Percentiles rank a stretch among this genome's conserved stretches.
phyloP scores from a whole-genome alignment of 1,140 invertebrate species.

The Palaemon carinicauda region DNA sequence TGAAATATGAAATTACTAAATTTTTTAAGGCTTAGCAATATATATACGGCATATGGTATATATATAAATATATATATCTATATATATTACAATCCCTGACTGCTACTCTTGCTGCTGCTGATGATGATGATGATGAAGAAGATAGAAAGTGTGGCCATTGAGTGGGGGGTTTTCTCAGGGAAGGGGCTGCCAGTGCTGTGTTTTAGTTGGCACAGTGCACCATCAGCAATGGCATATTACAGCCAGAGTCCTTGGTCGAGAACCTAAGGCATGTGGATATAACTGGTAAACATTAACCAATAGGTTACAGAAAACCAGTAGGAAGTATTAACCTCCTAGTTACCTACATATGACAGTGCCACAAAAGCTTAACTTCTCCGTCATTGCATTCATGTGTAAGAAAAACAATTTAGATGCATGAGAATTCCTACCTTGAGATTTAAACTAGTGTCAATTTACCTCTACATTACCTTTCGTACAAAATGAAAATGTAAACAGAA shows the following conservation, averaged over 20 bases:
- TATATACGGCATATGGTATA: neutral
- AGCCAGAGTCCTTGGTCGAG: slow-evolving; percentile 18
- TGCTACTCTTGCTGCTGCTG: no score
- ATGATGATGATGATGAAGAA: no score
- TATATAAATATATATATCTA: no score
- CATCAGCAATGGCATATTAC: slow-evolving; percentile 37
- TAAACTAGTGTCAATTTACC: slow-evolving; percentile 15
- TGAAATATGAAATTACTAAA: neutral
- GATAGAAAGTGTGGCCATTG: slow-evolving; percentile 31
- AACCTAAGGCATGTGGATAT: slow-evolving; percentile 38
- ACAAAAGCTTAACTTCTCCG: neutral
- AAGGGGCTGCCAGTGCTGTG: slow-evolving; percentile 50
- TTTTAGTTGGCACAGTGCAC: slow-evolving; percentile 39
- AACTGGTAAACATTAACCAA: slow-evolving; percentile 44
- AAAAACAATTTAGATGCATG: slow-evolving; percentile 10
- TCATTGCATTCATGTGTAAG: slow-evolving; percentile 10
- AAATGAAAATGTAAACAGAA: neutral
- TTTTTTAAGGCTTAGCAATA: neutral
- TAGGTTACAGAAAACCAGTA: slow-evolving; percentile 34
- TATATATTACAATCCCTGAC: no score
- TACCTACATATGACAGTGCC: neutral
- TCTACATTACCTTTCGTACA: neutral
- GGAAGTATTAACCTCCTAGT: slow-evolving; percentile 14
- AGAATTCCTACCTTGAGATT: slow-evolving; percentile 5
- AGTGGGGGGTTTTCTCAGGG: slow-evolving; percentile 40